A percentile compares a stretch with the other conserved stretches of the same genome.
These are phyloP conservation scores for Ptyas mucosa DNA, from an alignment of 2,113 vertebrate genomes.

Conservation along the genomic window DNA sequence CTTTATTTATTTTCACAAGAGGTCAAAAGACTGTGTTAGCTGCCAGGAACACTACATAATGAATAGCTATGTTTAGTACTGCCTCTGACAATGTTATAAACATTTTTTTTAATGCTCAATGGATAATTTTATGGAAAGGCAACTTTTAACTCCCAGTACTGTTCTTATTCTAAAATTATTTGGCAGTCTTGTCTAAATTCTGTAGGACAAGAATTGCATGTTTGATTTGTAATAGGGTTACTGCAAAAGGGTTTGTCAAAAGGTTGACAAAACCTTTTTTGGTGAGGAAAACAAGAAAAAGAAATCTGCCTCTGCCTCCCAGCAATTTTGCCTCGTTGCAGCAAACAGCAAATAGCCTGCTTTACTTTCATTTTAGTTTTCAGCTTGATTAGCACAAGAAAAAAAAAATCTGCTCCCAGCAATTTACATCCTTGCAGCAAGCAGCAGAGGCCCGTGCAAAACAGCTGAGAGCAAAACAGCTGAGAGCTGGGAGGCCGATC, in stretches of 20 bases:
- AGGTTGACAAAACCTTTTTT: slow-evolving; percentile 55
- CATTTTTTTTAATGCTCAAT: neutral
- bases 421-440: no score
- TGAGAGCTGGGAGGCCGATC: no score
- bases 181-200: slow-evolving; percentile 8
- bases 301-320: no score
- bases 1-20: neutral
- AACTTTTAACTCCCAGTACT: neutral
- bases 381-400: no score
- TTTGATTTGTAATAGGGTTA: slow-evolving; percentile 7
- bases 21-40: neutral
- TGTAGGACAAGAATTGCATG: slow-evolving; percentile 10
- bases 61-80: neutral
- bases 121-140: neutral
- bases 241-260: no score
- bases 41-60: neutral
- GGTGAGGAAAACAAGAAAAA: no score
- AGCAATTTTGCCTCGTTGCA: no score
- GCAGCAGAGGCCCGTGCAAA: no score
- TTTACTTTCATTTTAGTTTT: no score
- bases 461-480: no score
- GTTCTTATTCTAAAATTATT: neutral
- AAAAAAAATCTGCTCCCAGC: no score
- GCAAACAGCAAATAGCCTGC: no score
- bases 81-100: neutral